Conservation (phyloP, 2,113 vertebrate genomes). For the Oreotragus oreotragus region DNA sequence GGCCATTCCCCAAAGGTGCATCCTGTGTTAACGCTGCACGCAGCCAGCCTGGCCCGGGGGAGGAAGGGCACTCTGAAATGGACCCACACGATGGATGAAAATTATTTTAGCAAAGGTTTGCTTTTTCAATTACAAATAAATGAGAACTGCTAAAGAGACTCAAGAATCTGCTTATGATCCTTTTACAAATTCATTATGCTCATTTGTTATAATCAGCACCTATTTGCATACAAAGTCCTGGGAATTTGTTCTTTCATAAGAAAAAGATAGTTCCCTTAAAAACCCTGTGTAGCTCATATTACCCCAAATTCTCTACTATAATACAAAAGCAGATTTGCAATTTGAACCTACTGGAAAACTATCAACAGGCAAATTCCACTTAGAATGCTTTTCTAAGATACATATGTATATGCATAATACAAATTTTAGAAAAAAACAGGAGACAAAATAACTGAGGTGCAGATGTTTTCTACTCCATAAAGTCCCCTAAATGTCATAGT, state of each 20-base stretch:
- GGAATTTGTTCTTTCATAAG: background rate
- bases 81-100: background rate
- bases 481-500: background rate
- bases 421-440: background rate
- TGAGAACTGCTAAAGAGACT: background rate
- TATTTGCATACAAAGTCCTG: background rate
- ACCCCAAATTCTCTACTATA: background rate
- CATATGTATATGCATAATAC: background rate
- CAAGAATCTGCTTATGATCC: background rate
- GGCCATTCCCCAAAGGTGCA: accelerated
- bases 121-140: background rate
- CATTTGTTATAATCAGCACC: background rate
- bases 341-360: background rate
- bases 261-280: background rate
- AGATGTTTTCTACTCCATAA: background rate
- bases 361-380: background rate
- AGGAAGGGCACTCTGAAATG: background rate
- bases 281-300: background rate
- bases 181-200: background rate
- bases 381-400: background rate
- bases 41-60: background rate
- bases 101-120: background rate
- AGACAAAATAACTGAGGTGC: background rate
- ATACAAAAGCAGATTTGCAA: background rate
- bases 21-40: accelerated